Evolutionary conservation across 2,797 vertebrate genomes (phyloP).

Genomic region (Scleropages formosus): DNA sequence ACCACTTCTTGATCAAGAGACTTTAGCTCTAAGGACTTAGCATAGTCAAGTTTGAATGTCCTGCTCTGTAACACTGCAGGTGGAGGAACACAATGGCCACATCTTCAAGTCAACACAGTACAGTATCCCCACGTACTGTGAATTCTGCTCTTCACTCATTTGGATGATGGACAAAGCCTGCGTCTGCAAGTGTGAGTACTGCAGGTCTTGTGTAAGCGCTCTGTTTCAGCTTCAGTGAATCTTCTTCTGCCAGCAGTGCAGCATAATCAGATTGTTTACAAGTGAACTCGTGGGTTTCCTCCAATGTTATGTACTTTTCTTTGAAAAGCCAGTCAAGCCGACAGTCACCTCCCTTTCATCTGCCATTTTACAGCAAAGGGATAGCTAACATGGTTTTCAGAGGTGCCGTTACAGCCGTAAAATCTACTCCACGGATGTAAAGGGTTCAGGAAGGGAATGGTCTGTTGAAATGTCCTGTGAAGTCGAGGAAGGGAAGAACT

Average conservation of each 20-base stretch:
- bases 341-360: constrained; percentile 46
- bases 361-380: neutral
- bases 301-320: constrained; percentile 17
- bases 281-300: neutral
- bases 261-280: constrained; percentile 22
- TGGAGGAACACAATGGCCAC: constrained; percentile 95
- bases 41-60: neutral
- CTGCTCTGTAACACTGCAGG: constrained; percentile 64
- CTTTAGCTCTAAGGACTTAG: neutral
- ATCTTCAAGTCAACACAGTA: constrained; percentile 97
- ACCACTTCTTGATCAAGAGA: neutral
- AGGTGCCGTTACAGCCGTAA: neutral
- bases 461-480: neutral
- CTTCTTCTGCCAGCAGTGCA: neutral
- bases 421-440: neutral
- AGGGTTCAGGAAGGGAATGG: neutral
- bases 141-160: constrained; percentile 96
- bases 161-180: constrained; percentile 99
- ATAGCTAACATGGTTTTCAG: neutral
- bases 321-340: constrained; percentile 39
- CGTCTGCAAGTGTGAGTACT: constrained; percentile 91
- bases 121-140: constrained; percentile 98
- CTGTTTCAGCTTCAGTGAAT: constrained; percentile 36
- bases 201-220: constrained; percentile 36
- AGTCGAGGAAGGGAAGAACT: constrained; percentile 28